These are phyloP conservation scores for Brachyptera risi DNA, from an alignment of 2,888 invertebrate species.

Conservation along the genomic window DNA sequence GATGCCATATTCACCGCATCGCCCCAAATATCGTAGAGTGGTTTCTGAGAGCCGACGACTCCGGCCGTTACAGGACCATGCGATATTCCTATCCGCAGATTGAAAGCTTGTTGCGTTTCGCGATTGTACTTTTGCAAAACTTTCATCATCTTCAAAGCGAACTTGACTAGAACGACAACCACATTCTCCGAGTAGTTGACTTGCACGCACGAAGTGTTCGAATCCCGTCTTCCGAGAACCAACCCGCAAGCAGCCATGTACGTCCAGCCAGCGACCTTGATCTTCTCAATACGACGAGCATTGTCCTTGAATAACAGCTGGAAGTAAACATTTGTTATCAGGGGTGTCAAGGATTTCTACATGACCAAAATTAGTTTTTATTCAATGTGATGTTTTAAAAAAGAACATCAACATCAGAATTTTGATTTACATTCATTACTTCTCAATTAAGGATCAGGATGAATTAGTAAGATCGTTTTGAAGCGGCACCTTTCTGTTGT, in stretches of 20 bases:
- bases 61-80: constrained; percentile 91
- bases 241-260: constrained; percentile 97
- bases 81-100: constrained; percentile 81
- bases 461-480: no score
- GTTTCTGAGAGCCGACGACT: constrained; percentile 90
- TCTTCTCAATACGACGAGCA: constrained; percentile 79
- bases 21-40: constrained; percentile 95
- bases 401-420: no score
- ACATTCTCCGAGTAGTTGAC: constrained; percentile 41
- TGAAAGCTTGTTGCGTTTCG: constrained; percentile 57
- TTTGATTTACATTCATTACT: no score
- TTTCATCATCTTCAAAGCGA: constrained; percentile 69
- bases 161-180: constrained; percentile 60
- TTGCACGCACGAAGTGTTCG: constrained; percentile 40
- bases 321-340: constrained; percentile 34
- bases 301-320: constrained; percentile 62
- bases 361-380: no score
- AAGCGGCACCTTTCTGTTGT: no score
- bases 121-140: constrained; percentile 57
- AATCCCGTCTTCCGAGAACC: constrained; percentile 65
- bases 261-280: constrained; percentile 93
- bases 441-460: no score
- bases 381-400: no score
- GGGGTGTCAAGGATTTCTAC: no score
- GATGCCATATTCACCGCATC: constrained; percentile 96